Conservation (phyloP, 1,140 invertebrate genomes). For the Calephelis virginiensis region DNA sequence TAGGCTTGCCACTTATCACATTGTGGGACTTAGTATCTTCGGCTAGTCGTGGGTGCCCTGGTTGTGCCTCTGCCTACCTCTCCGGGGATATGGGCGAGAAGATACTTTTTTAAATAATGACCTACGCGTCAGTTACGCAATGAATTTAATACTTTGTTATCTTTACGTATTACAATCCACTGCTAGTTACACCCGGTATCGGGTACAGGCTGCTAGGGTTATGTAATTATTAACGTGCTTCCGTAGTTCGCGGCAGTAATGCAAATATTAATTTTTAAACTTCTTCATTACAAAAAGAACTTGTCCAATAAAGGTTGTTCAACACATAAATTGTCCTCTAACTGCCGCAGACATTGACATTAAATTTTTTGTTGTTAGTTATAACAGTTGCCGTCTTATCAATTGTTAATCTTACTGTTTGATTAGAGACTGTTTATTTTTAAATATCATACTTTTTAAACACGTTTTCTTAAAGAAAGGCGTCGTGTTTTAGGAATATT, state of each 20-base stretch:
- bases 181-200: slow-evolving; percentile 15
- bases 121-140: not conserved
- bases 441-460: not conserved
- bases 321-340: not conserved
- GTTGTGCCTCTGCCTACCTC: no score
- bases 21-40: no score
- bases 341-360: not conserved
- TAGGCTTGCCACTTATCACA: no score
- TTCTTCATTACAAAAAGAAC: not conserved
- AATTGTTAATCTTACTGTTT: slow-evolving; percentile 11
- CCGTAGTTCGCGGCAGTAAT: not conserved
- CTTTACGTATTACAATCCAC: slow-evolving; percentile 6
- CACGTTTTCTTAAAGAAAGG: no score
- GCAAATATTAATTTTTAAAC: not conserved
- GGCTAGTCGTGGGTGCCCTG: no score
- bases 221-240: slow-evolving; percentile 14
- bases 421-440: slow-evolving; percentile 1
- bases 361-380: slow-evolving; percentile 1
- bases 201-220: slow-evolving; percentile 7
- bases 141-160: not conserved
- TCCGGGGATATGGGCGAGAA: no score
- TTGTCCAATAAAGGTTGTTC: not conserved
- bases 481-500: no score
- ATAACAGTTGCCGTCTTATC: not conserved
- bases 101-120: no score